A percentile compares a stretch with the other conserved stretches of the same genome.
phyloP scores from a whole-genome alignment of 2,888 invertebrate genomes.

The Clivina fossor region DNA sequence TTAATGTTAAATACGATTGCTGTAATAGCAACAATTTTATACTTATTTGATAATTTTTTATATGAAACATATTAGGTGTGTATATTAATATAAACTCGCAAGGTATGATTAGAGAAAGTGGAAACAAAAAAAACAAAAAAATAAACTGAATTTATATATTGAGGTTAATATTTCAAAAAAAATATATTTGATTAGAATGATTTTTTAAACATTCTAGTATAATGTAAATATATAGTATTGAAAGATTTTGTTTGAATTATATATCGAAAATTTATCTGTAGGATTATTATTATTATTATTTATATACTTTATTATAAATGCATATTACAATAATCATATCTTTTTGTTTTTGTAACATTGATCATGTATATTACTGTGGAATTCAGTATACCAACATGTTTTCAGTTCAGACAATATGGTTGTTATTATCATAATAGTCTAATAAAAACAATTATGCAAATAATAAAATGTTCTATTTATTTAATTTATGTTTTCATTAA shows the following conservation, averaged over 20 bases:
- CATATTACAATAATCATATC: conserved; percentile 19
- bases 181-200: conserved; percentile 23
- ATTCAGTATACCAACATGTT: conserved; percentile 30
- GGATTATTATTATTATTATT: conserved; percentile 27
- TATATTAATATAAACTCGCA: conserved; percentile 21
- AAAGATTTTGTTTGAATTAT: conserved; percentile 29
- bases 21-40: conserved; percentile 28
- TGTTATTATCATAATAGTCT: conserved; percentile 31
- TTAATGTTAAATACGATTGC: conserved; percentile 22
- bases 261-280: conserved; percentile 24
- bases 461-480: neutral
- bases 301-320: conserved; percentile 24
- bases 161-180: conserved; percentile 19
- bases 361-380: conserved; percentile 28
- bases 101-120: no score
- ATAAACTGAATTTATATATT: conserved; percentile 22
- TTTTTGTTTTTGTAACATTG: conserved; percentile 20
- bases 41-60: conserved; percentile 33
- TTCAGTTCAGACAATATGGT: conserved; percentile 28
- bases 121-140: no score
- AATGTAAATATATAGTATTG: conserved; percentile 27
- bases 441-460: conserved; percentile 26
- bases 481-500: neutral
- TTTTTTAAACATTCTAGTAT: conserved; percentile 24
- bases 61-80: conserved; percentile 28